Evolutionary conservation across 2,888 invertebrate species (phyloP).

Genomic region (Nymphalis c-album): DNA sequence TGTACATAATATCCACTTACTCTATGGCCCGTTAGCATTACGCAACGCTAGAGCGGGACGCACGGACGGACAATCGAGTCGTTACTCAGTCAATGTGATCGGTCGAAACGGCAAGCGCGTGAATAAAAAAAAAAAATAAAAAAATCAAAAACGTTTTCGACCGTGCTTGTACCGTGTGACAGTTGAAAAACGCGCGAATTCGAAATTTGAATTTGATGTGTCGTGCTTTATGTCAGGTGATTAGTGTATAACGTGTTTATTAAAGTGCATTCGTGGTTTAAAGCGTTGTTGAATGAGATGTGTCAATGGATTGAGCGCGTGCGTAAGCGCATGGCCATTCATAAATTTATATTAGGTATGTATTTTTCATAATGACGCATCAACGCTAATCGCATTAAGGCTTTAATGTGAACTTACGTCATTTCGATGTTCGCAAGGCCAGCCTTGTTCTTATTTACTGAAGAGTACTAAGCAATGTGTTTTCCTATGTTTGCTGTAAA

Average conservation of each 20-base stretch:
- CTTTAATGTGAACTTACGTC: slow-evolving; percentile 23
- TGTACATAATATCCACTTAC: slow-evolving; percentile 62
- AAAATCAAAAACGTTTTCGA: slow-evolving; percentile 45
- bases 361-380: slow-evolving; percentile 35
- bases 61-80: slow-evolving; percentile 56
- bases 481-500: neutral
- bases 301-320: slow-evolving; percentile 70
- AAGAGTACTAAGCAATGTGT: neutral
- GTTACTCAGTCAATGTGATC: slow-evolving; percentile 56
- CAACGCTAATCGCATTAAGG: slow-evolving; percentile 33
- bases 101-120: slow-evolving; percentile 55
- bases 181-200: slow-evolving; percentile 41
- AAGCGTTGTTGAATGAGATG: slow-evolving; percentile 51
- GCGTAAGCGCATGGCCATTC: slow-evolving; percentile 61
- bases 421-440: slow-evolving; percentile 27
- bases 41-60: slow-evolving; percentile 69
- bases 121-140: slow-evolving; percentile 51
- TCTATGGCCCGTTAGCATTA: slow-evolving; percentile 77
- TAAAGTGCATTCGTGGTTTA: slow-evolving; percentile 23
- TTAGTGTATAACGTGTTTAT: slow-evolving; percentile 32
- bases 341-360: slow-evolving; percentile 66
- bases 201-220: slow-evolving; percentile 21
- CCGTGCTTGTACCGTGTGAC: slow-evolving; percentile 46
- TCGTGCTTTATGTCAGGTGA: slow-evolving; percentile 37
- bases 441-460: slow-evolving; percentile 29